Evolutionary conservation across 92 coral and sea anemone species (phyloP), one percentile per base, ranked within the genome.

Genomic region (Porites divaricata): DNA sequence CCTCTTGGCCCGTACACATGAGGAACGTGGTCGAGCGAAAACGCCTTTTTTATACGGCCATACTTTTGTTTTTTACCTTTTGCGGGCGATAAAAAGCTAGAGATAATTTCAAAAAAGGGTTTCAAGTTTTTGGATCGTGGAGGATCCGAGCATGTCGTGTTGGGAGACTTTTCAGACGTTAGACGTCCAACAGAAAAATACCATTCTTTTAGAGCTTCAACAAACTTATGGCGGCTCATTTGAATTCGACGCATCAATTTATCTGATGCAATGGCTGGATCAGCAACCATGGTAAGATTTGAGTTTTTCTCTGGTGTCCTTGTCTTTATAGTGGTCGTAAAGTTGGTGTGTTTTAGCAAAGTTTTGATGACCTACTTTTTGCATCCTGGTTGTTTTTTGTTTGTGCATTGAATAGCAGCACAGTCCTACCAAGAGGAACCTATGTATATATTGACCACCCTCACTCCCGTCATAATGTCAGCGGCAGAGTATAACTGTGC

Each of bases 251-350:
- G 94, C 93, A n/a, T 89, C 85, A 65, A 88, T 92, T 58, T 89
- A 94, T 83, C 76, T 92, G 67, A 89, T 93, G 77, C 90, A 84
- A 25, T 94, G 98, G 98, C 83, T 92, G 61, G 95, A 89, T 68
- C 77, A 51, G 11, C 98, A 94, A 81, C 76, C 94, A 15, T 94
- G 98, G 98, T 94, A 83, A 81, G 92, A 10, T 51, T 51, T 24
- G 80, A 81, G 92, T 11, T 67, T 51, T 24, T 15, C 24, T 71
- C 4, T n/a, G n/a, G 24, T 20, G 11, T 73, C 8, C 12, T 8
- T 73, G 26, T 25, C 10, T 21, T 73, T 73, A 8, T 9, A 66
- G 14, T 66, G 6, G 70, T 2, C 58, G 24, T 50, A 10, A 17
- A 14, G 57, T 15, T 4, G 72, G 6, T 67, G 11, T 23, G 16